These are phyloP conservation scores for Himalopsyche anomala DNA, from an alignment of 2,888 invertebrate genomes.

Conservation along the genomic window DNA sequence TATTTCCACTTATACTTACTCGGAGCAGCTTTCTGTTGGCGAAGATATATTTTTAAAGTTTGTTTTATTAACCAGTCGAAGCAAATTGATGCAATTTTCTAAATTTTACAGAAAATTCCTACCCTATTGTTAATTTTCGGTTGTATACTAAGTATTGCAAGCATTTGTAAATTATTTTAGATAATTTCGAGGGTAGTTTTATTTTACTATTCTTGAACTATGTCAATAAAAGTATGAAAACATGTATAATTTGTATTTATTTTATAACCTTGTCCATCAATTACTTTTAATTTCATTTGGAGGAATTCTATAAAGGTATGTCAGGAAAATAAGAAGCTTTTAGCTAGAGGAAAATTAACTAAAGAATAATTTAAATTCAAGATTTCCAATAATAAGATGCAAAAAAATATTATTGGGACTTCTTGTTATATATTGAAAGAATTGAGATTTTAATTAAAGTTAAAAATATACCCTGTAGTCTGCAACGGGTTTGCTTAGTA, in stretches of 20 bases:
- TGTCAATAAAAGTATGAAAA: constrained; percentile 61
- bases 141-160: constrained; percentile 54
- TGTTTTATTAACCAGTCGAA: constrained; percentile 15
- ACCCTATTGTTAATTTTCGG: constrained; percentile 37
- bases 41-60: constrained; percentile 38
- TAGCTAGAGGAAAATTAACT: too few relatives aligned
- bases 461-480: too few relatives aligned
- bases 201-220: constrained; percentile 61
- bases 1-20: constrained; percentile 36
- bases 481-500: too few relatives aligned
- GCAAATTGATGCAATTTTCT: constrained; percentile 15
- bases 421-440: too few relatives aligned
- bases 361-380: too few relatives aligned
- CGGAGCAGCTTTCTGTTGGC: constrained; percentile 19
- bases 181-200: constrained; percentile 53
- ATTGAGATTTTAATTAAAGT: too few relatives aligned
- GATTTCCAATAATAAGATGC: background rate
- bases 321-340: too few relatives aligned
- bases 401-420: background rate
- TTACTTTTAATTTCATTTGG: background rate
- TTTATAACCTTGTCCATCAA: background rate
- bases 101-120: constrained; percentile 42
- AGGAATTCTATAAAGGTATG: background rate
- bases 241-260: constrained; percentile 31
- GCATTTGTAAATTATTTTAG: constrained; percentile 63